A percentile compares a stretch with the other conserved stretches of the same genome.
Evolutionary conservation across 1,140 invertebrate genomes (phyloP).

Genomic region (Polypedilum pembai): DNA sequence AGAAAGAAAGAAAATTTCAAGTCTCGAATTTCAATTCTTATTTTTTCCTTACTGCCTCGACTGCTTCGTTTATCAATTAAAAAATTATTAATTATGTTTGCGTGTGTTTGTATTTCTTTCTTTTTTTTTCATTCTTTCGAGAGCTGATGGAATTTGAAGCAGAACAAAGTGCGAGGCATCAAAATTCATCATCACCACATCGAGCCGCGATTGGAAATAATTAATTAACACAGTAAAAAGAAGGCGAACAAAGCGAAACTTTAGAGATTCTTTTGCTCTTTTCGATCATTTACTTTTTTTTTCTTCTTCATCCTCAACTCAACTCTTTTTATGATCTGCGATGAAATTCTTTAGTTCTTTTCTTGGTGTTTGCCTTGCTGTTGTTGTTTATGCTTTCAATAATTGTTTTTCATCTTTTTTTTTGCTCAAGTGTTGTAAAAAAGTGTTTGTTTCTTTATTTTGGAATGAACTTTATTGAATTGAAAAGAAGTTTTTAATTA

Average conservation of each 20-base stretch:
- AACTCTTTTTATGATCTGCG: neutral
- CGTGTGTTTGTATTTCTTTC: neutral
- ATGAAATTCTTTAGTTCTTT: neutral
- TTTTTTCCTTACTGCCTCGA: no score
- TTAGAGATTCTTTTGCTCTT: constrained; percentile 2
- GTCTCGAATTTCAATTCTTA: neutral
- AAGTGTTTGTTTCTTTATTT: no score
- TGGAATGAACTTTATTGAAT: no score
- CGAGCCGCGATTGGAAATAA: constrained; percentile 1
- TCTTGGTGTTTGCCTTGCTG: neutral
- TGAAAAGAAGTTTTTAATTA: no score
- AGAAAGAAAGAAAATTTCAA: neutral
- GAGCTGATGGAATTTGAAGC: neutral
- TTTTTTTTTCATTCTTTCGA: neutral
- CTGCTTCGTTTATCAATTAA: neutral
- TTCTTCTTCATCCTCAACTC: neutral
- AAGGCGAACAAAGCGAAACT: neutral
- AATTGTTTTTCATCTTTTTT: neutral
- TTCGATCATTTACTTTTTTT: neutral
- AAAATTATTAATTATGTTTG: constrained; percentile 9
- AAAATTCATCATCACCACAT: constrained; percentile 8
- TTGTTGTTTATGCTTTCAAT: neutral
- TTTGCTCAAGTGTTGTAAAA: no score
- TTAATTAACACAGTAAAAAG: constrained; percentile 12
- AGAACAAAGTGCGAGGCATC: constrained; percentile 15